Evolutionary conservation across 2,888 invertebrate species (phyloP).

Genomic region (Seira ritae): DNA sequence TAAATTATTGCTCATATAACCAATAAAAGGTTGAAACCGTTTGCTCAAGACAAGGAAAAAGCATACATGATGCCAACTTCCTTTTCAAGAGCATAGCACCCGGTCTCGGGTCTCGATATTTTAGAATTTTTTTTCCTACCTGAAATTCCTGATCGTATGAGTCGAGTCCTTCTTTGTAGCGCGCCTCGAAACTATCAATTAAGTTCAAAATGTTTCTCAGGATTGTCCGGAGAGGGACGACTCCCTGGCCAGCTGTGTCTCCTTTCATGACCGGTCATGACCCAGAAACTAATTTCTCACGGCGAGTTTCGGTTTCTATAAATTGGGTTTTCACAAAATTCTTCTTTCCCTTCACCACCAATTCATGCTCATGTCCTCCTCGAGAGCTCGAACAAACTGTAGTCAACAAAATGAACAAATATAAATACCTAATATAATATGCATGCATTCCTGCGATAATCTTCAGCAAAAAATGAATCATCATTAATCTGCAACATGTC

Average conservation of each 20-base stretch:
- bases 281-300: constrained; percentile 67
- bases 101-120: neutral
- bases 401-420: neutral
- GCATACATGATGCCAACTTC: neutral
- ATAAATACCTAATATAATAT: too few species aligned
- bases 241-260: constrained; percentile 73
- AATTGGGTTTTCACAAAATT: too few species aligned
- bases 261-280: constrained; percentile 75
- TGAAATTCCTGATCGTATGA: constrained; percentile 77
- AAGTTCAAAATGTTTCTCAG: constrained; percentile 77
- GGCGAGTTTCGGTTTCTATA: too few species aligned
- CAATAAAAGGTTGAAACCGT: neutral
- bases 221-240: constrained; percentile 76
- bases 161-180: constrained; percentile 74
- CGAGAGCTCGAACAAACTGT: neutral
- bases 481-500: neutral
- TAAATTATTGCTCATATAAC: neutral
- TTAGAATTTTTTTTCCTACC: constrained; percentile 73
- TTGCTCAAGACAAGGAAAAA: neutral
- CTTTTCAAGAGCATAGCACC: too few species aligned
- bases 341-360: neutral
- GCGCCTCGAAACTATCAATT: constrained; percentile 76
- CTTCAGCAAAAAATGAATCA: neutral
- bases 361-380: neutral
- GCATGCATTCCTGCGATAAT: neutral